Percentiles rank a stretch among this genome's conserved stretches.
These are phyloP conservation scores for Octodonta nipae DNA, from an alignment of 2,888 invertebrate genomes.

Conservation along the genomic window DNA sequence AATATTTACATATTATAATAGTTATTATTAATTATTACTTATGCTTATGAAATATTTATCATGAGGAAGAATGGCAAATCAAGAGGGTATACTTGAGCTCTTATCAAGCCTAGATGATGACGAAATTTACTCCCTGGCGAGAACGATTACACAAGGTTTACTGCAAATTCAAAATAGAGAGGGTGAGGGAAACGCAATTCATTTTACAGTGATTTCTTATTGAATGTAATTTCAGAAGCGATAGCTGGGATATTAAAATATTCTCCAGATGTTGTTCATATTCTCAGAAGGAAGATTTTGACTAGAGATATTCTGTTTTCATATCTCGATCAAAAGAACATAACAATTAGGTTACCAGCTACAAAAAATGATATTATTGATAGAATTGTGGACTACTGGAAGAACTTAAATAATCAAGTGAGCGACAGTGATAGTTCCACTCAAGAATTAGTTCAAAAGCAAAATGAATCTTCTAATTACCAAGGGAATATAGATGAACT, in stretches of 20 bases:
- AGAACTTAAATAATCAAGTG: constrained; percentile 10
- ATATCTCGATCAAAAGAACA: constrained; percentile 39
- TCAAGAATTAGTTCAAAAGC: constrained; percentile 2
- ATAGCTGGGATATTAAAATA: constrained; percentile 39
- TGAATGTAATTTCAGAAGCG: constrained; percentile 35
- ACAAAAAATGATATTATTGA: constrained; percentile 41
- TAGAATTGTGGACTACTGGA: constrained; percentile 37
- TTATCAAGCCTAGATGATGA: constrained; percentile 21
- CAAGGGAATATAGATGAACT: constrained; percentile 33
- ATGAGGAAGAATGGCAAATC: constrained; percentile 2
- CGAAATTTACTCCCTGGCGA: constrained; percentile 22
- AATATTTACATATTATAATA: not conserved
- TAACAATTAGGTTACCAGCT: constrained; percentile 35
- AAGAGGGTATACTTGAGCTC: constrained; percentile 11
- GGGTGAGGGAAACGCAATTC: constrained; percentile 17
- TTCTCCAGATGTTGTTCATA: constrained; percentile 34
- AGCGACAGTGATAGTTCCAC: constrained; percentile 5
- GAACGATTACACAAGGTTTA: constrained; percentile 29
- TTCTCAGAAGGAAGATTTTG: constrained; percentile 40
- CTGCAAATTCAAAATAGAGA: constrained; percentile 22
- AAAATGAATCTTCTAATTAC: constrained; percentile 4
- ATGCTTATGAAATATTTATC: not conserved
- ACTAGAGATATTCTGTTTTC: constrained; percentile 42
- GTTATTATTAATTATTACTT: not conserved
- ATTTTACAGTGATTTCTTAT: not conserved